Conservation (phyloP, 2,113 vertebrate species). For the Helogale parvula region DNA sequence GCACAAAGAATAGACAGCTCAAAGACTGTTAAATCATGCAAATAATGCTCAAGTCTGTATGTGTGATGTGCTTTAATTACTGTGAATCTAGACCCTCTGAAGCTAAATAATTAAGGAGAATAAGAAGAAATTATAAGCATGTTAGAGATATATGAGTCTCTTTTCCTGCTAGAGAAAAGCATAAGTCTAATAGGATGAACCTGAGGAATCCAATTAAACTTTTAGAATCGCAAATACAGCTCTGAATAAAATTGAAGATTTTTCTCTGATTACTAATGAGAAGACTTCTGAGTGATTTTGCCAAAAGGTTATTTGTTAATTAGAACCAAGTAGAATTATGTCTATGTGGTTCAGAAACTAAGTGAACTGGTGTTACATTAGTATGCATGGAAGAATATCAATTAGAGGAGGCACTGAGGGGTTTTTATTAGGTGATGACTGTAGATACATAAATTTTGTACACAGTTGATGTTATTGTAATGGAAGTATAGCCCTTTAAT, state of each 20-base stretch:
- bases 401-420: not conserved
- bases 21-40: not conserved
- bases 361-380: not conserved
- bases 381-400: not conserved
- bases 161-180: not conserved
- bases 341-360: not conserved
- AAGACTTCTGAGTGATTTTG: slow-evolving; percentile 8
- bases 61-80: slow-evolving; percentile 4
- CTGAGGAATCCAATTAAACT: slow-evolving; percentile 60
- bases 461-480: not conserved
- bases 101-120: slow-evolving; percentile 40
- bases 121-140: not conserved
- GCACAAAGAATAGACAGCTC: not conserved
- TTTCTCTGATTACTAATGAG: slow-evolving; percentile 63
- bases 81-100: not conserved
- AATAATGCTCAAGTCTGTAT: not conserved
- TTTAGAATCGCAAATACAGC: slow-evolving; percentile 4
- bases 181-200: not conserved
- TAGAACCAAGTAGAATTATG: slow-evolving; percentile 38
- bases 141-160: not conserved
- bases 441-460: not conserved
- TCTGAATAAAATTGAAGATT: slow-evolving; percentile 51
- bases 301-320: slow-evolving; percentile 68
- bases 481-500: not conserved
- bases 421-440: not conserved